Conservation (phyloP, 1,140 invertebrate species). For the Patella vulgata region DNA sequence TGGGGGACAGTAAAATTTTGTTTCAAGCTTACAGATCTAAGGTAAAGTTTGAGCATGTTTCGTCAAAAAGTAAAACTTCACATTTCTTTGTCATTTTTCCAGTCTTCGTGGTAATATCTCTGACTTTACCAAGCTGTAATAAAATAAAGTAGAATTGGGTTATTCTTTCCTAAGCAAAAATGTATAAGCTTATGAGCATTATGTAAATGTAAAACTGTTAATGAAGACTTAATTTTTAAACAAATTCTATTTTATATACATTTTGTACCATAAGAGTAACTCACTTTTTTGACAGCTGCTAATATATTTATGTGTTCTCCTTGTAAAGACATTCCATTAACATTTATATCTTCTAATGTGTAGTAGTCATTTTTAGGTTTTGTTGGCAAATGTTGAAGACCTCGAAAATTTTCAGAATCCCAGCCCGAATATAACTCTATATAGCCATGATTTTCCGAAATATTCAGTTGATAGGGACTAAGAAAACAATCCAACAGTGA, state of each 20-base stretch:
- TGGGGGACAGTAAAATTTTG: too few species aligned
- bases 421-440: slow-evolving; percentile 46
- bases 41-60: slow-evolving; percentile 48
- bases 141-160: slow-evolving; percentile 3
- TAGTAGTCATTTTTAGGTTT: slow-evolving; percentile 60
- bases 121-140: slow-evolving; percentile 45
- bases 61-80: slow-evolving; percentile 58
- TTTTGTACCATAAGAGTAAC: too few species aligned
- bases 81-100: slow-evolving; percentile 54
- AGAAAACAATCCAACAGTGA: too few species aligned
- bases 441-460: slow-evolving; percentile 54
- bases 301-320: slow-evolving; percentile 58
- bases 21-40: slow-evolving; percentile 55
- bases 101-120: slow-evolving; percentile 53
- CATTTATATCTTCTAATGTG: slow-evolving; percentile 57
- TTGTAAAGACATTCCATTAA: slow-evolving; percentile 55
- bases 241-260: too few species aligned
- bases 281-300: slow-evolving; percentile 55
- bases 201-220: too few species aligned
- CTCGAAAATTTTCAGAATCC: slow-evolving; percentile 37
- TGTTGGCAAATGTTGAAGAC: slow-evolving; percentile 46
- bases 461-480: slow-evolving; percentile 52
- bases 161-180: not conserved
- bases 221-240: too few species aligned
- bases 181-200: not conserved